phyloP scores from a whole-genome alignment of 2,113 vertebrate genomes.

The Echinops telfairi region DNA sequence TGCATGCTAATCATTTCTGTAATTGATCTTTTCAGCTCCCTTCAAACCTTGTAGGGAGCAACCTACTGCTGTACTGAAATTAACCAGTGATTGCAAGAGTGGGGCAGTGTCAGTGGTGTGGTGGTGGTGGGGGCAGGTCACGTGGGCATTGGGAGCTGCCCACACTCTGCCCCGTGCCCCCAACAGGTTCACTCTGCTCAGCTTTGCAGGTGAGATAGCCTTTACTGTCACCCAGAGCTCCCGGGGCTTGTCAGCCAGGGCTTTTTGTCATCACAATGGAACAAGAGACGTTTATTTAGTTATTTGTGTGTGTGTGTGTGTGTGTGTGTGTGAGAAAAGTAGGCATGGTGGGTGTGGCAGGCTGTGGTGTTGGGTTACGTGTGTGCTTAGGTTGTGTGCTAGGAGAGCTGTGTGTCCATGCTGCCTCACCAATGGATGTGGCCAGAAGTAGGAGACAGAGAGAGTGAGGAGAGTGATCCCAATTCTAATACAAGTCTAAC shows the following conservation, averaged over 20 bases:
- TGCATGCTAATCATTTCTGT: constrained; percentile 86
- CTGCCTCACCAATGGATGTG: background rate
- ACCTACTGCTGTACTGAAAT: constrained; percentile 88
- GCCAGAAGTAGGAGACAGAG: background rate
- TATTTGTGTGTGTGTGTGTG: background rate
- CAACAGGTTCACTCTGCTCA: background rate
- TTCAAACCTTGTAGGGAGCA: constrained; percentile 84
- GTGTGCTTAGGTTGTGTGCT: background rate
- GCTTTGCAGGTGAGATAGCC: constrained; percentile 63
- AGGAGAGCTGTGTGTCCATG: background rate
- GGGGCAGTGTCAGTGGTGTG: constrained; percentile 39
- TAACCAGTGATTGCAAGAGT: constrained; percentile 84
- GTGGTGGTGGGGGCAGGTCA: constrained; percentile 67
- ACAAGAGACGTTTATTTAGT: constrained; percentile 15
- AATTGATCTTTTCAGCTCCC: constrained; percentile 88
- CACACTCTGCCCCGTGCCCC: constrained; percentile 53
- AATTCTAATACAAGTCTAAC: background rate
- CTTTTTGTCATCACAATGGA: constrained; percentile 57
- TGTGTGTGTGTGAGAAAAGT: constrained; percentile 18
- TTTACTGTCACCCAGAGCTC: background rate
- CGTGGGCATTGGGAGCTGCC: constrained; percentile 26
- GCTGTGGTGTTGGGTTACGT: constrained; percentile 35
- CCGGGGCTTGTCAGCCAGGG: constrained; percentile 8
- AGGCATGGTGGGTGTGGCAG: background rate
- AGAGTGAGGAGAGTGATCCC: background rate